Percentiles rank a stretch among this genome's conserved stretches.
Evolutionary conservation across 2,113 vertebrate species (phyloP).

Genomic region (Protobothrops flavoviridis): DNA sequence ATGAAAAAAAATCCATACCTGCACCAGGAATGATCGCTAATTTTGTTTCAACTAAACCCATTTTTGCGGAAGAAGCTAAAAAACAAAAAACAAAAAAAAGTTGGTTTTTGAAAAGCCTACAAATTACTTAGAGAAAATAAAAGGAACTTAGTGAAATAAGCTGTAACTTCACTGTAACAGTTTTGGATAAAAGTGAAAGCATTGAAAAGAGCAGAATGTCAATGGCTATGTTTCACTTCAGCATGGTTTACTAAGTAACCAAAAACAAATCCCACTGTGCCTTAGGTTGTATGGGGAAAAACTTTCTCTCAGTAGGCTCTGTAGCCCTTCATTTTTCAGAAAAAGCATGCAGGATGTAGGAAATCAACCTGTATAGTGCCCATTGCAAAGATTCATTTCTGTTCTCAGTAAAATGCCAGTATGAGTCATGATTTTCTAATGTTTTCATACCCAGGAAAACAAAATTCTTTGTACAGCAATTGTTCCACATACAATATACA

Average conservation of each 20-base stretch:
- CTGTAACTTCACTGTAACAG: neutral
- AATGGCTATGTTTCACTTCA: neutral
- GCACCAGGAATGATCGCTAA: slow-evolving; percentile 93
- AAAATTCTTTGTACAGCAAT: neutral
- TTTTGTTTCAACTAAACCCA: slow-evolving; percentile 96
- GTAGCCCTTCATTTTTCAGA: slow-evolving; percentile 18
- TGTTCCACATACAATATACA: neutral
- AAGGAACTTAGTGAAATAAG: neutral
- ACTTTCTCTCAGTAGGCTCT: neutral
- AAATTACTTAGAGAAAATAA: neutral
- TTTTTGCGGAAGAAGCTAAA: slow-evolving; percentile 87
- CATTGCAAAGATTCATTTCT: neutral
- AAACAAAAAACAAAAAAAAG: neutral
- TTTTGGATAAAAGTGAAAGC: slow-evolving; percentile 9
- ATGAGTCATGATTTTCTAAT: neutral
- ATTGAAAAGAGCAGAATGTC: neutral
- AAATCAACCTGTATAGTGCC: neutral
- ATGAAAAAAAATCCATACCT: slow-evolving; percentile 76
- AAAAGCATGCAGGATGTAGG: neutral
- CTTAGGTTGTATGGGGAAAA: neutral
- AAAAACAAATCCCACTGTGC: neutral
- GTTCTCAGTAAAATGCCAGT: neutral
- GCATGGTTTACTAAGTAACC: neutral
- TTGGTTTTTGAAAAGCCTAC: slow-evolving; percentile 1
- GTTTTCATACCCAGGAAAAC: neutral